Evolutionary conservation across 2,113 vertebrate genomes (phyloP), one percentile per base, ranked within the genome.

Genomic region (Oncorhynchus keta): DNA sequence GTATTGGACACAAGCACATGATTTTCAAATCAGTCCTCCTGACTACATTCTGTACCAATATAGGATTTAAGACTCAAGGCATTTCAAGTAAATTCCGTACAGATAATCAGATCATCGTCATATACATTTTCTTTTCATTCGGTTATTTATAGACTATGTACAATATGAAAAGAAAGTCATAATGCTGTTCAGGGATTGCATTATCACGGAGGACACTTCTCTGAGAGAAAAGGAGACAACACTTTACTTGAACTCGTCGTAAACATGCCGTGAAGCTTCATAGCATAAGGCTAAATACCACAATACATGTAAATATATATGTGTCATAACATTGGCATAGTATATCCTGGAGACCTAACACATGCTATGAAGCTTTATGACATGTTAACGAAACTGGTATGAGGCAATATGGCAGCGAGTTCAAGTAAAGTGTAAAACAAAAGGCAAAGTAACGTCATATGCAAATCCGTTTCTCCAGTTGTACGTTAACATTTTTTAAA

Each of bases 31-130:
- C 26, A 67, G 67, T 78, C 64, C 70, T 20, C 18, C 8, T 68
- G 20, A 79, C 51, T 55, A 70, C 22, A 76, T 66, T 72, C 66
- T 84, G 79, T 72, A 85, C 86, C 87, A 86, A 82, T 51, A 81
- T 39, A 67, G 65, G 80, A 82, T 83, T 77, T 81, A 72, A 81
- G 51, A 74, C 69, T 65, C 77, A 83, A 81, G 26, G 68, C 18
- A 73, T 85, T 90, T 92, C 89, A 89, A 93, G 91, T 92, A 91
- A 82, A 81, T 88, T 89, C 76, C 85, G 76, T 75, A 86, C 70
- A 87, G 73, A 75, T 67, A 66, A 69, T 76, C 49, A 72, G 26
- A 80, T 82, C 73, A 72, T 62, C 72, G 80, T 80, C 79, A 91
- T 85, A 91, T 81, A 90, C 59, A 62, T 62, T 62, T 22, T 62